Evolutionary conservation across 2,797 vertebrate species (phyloP).

Genomic region (Mico argentatus): DNA sequence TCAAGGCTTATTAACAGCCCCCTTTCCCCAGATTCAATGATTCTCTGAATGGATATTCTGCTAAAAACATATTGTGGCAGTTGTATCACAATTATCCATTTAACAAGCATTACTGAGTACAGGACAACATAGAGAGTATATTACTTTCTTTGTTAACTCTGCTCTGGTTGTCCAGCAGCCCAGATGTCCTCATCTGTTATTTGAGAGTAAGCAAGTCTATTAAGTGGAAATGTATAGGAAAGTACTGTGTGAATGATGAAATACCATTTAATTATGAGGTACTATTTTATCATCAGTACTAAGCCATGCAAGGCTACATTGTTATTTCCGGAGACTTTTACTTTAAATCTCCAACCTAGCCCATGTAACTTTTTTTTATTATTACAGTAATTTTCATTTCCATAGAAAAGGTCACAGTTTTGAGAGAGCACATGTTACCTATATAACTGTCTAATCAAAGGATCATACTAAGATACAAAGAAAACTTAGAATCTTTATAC

Average conservation of each 20-base stretch:
- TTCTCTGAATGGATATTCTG: neutral
- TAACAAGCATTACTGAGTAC: neutral
- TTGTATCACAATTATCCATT: neutral
- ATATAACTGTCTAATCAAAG: neutral
- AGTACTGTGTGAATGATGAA: neutral
- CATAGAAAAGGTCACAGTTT: neutral
- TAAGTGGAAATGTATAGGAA: neutral
- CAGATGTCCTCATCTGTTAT: neutral
- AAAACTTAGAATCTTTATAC: neutral
- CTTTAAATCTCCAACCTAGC: neutral
- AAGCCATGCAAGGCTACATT: neutral
- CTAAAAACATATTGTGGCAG: too few relatives aligned
- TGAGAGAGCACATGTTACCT: neutral
- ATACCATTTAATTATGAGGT: neutral
- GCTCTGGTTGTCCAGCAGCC: neutral
- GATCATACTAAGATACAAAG: neutral
- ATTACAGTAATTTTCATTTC: neutral
- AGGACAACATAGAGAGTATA: neutral
- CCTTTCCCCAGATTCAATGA: neutral
- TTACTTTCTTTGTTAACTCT: neutral
- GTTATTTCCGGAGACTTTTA: neutral
- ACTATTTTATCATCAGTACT: neutral
- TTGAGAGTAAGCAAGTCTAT: neutral
- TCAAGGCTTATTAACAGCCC: neutral
- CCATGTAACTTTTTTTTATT: neutral